phyloP scores from a whole-genome alignment of 2,797 vertebrate genomes.

The Thripadectes ignobilis region DNA sequence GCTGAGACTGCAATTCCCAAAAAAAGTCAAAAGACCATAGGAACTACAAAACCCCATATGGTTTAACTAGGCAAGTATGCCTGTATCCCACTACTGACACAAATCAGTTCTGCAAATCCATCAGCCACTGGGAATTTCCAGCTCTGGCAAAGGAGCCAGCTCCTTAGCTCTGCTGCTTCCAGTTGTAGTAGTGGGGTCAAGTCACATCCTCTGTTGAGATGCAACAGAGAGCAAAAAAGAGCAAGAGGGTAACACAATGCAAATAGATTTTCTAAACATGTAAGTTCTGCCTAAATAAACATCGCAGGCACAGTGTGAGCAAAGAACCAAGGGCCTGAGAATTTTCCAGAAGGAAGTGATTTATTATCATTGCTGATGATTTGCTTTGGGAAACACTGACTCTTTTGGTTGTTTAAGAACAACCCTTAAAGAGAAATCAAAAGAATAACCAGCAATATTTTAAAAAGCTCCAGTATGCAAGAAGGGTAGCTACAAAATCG shows the following conservation, averaged over 20 bases:
- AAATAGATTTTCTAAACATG: not conserved
- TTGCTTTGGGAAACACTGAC: not conserved
- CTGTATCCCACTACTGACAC: not conserved
- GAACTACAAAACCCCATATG: not conserved
- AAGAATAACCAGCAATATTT: not conserved
- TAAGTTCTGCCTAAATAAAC: not conserved
- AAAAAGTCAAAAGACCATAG: not conserved
- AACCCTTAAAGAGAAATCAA: not conserved
- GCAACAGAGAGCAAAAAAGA: not conserved
- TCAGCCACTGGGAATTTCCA: not conserved
- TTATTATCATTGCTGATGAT: not conserved
- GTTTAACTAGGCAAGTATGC: not conserved
- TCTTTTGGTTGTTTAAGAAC: not conserved
- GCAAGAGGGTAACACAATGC: not conserved
- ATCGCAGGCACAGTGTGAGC: not conserved
- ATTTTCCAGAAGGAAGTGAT: not conserved
- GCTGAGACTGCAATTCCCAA: not conserved
- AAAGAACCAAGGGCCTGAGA: constrained; percentile 9
- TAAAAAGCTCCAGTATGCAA: not conserved
- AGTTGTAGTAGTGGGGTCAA: not conserved
- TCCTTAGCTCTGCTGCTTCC: not conserved
- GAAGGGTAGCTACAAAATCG: not conserved
- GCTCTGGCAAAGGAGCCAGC: not conserved
- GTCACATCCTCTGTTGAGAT: not conserved
- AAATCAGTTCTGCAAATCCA: not conserved